Evolutionary conservation across 1,140 invertebrate species (phyloP).

Genomic region (Goniozus legneri): DNA sequence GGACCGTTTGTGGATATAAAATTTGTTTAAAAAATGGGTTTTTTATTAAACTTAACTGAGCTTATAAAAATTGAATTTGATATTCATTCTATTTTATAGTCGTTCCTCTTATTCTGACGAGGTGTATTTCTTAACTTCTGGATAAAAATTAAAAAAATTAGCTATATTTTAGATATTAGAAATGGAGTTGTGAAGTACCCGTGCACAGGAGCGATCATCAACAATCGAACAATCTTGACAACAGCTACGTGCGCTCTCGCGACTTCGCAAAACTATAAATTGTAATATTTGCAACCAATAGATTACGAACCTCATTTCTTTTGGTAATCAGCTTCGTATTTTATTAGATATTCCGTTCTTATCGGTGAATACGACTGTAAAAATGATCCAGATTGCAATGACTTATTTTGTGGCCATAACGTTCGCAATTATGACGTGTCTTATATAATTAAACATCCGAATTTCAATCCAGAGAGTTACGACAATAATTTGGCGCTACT

Average conservation of each 20-base stretch:
- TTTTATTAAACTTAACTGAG: too few species aligned
- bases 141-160: conserved; percentile 9
- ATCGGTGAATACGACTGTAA: conserved; percentile 32
- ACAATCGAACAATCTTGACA: conserved; percentile 32
- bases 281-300: conserved; percentile 17
- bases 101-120: too few species aligned
- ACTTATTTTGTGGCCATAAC: conserved; percentile 28
- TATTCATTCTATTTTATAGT: too few species aligned
- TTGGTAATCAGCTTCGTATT: conserved; percentile 2
- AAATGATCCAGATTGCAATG: conserved; percentile 32
- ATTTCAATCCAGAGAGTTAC: conserved; percentile 25
- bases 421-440: conserved; percentile 29
- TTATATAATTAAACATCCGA: conserved; percentile 38
- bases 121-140: too few species aligned
- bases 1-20: neutral
- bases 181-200: conserved; percentile 30
- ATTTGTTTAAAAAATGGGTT: conserved; percentile 2
- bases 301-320: neutral
- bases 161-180: conserved; percentile 21
- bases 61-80: too few species aligned
- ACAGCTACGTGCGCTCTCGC: conserved; percentile 37
- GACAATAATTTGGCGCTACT: conserved; percentile 35
- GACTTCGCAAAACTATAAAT: conserved; percentile 28
- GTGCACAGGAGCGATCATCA: conserved; percentile 34
- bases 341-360: conserved; percentile 28